Percentiles rank a stretch among this genome's conserved stretches.
phyloP scores from a whole-genome alignment of 1,140 invertebrate species.

The Heterodera carotae region DNA sequence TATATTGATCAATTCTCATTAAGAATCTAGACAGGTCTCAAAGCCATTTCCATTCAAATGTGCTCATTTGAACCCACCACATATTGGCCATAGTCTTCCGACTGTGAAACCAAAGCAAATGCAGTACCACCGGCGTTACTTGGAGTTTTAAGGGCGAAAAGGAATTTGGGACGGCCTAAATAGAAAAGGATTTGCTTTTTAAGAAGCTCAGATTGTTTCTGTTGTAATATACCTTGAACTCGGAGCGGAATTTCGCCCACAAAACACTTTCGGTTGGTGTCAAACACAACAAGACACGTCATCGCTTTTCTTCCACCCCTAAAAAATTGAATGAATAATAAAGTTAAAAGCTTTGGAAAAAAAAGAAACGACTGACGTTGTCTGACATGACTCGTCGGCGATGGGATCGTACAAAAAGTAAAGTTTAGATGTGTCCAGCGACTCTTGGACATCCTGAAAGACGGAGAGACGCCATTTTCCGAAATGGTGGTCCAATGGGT shows the following conservation, averaged over 20 bases:
- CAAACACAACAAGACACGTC: slow-evolving; percentile 59
- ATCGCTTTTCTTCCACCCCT: slow-evolving; percentile 59
- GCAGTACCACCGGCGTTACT: slow-evolving; percentile 56
- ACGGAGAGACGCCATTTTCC: slow-evolving; percentile 61
- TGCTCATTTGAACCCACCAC: slow-evolving; percentile 34
- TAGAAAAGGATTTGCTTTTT: background rate
- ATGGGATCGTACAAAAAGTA: slow-evolving; percentile 64
- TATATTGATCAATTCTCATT: too few species aligned
- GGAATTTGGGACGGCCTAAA: slow-evolving; percentile 60
- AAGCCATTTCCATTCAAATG: background rate
- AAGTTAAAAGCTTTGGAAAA: slow-evolving; percentile 26
- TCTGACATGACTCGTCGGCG: slow-evolving; percentile 58
- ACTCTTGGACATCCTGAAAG: slow-evolving; percentile 65
- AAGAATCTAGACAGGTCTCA: too few species aligned
- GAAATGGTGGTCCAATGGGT: slow-evolving; percentile 56
- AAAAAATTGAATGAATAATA: slow-evolving; percentile 29
- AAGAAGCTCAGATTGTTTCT: too few species aligned
- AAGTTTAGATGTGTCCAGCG: slow-evolving; percentile 56
- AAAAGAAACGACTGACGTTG: slow-evolving; percentile 47
- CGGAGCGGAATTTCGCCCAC: slow-evolving; percentile 58
- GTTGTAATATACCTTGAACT: slow-evolving; percentile 47
- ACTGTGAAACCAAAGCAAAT: slow-evolving; percentile 58
- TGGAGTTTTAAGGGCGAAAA: slow-evolving; percentile 56
- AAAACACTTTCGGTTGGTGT: slow-evolving; percentile 60
- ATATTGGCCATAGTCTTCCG: slow-evolving; percentile 59